Evolutionary conservation across 2,888 invertebrate genomes (phyloP).

Genomic region (Pilophorus perplexus): DNA sequence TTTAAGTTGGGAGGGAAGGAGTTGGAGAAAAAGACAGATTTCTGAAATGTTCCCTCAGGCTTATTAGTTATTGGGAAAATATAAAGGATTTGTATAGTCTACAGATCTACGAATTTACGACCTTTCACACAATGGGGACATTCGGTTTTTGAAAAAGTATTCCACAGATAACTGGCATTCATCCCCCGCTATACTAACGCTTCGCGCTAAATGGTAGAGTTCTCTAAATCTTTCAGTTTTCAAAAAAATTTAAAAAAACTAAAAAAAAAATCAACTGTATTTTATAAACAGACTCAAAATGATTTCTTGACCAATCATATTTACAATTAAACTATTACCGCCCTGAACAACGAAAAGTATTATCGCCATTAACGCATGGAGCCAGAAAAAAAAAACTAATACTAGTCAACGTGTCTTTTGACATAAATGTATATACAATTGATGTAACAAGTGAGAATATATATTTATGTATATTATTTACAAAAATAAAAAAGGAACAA

Average conservation of each 20-base stretch:
- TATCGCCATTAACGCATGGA: conserved; percentile 15
- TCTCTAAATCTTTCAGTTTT: no score
- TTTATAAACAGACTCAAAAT: conserved; percentile 17
- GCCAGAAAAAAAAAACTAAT: conserved; percentile 41
- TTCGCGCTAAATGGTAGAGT: conserved; percentile 25
- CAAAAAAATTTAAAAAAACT: background rate
- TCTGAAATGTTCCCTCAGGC: no score
- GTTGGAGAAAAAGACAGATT: no score
- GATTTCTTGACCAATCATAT: conserved; percentile 23
- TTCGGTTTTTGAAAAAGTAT: background rate
- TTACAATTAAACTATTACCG: conserved; percentile 30
- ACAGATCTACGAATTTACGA: no score
- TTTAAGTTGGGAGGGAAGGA: no score
- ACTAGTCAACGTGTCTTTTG: conserved; percentile 46
- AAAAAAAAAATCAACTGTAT: conserved; percentile 14
- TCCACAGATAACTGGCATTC: conserved; percentile 9
- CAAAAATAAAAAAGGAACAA: conserved; percentile 39
- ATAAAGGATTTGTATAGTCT: background rate
- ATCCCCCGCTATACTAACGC: conserved; percentile 31
- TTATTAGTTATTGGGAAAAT: no score
- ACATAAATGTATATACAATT: conserved; percentile 44
- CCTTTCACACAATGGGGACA: background rate
- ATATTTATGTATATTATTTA: conserved; percentile 43
- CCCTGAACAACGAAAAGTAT: conserved; percentile 6
- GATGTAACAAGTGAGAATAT: conserved; percentile 40